These are phyloP conservation scores for Dicrurus megarhynchus DNA, from an alignment of 2,113 vertebrate genomes.

Conservation along the genomic window DNA sequence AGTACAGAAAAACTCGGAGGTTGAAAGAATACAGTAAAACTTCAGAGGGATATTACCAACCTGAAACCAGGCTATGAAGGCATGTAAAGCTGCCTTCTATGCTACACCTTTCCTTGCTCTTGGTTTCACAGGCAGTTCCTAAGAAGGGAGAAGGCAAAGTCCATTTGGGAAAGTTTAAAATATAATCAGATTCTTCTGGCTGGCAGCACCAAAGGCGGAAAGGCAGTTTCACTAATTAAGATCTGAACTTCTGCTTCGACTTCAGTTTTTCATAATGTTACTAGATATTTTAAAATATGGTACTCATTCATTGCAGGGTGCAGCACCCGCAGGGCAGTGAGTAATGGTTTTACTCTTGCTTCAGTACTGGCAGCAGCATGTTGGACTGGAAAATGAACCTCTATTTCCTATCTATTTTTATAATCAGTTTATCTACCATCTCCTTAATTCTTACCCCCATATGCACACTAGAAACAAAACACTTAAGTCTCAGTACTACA, in stretches of 20 bases:
- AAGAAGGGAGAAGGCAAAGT: not conserved
- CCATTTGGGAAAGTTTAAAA: not conserved
- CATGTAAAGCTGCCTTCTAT: not conserved
- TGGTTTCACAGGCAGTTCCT: not conserved
- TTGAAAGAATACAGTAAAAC: not conserved
- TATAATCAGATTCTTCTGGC: not conserved
- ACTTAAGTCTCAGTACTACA: not conserved
- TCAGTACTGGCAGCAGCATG: conserved; percentile 53
- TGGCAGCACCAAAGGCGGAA: not conserved
- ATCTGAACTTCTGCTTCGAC: not conserved
- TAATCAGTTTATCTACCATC: conserved; percentile 43
- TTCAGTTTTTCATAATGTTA: conserved; percentile 25
- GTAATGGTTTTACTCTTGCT: conserved; percentile 55
- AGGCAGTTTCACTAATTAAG: conserved; percentile 52
- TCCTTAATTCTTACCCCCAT: conserved; percentile 2
- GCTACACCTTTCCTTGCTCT: not conserved
- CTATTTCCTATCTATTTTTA: conserved; percentile 53
- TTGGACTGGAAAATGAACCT: conserved; percentile 50
- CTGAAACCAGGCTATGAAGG: not conserved
- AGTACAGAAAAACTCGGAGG: conserved; percentile 28
- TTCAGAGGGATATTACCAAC: not conserved
- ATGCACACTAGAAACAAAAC: conserved; percentile 1
- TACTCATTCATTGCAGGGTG: conserved; percentile 25
- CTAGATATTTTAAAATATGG: conserved; percentile 26
- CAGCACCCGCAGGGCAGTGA: conserved; percentile 55